Base-by-base conservation (phyloP, 2,888 invertebrate genomes). In the Octodonta nipae region DNA sequence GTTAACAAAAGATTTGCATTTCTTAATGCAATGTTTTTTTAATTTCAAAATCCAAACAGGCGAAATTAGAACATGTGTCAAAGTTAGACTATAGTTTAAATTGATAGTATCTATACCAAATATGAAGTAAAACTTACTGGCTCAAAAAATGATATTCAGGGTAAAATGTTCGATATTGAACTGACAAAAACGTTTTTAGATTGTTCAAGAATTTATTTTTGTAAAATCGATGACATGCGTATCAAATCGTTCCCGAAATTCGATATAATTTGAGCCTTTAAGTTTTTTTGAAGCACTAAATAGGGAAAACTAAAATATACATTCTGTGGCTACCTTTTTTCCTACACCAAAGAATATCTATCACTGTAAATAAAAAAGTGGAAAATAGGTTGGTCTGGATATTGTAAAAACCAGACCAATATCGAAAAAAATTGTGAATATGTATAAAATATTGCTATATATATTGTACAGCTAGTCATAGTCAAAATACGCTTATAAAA, bases 381-480 rank as follows among this genome's bases (percentile, higher is more conserved):
- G 41, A 46, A 50, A 51, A 49, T 40, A 38, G 36, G 40, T 42
- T 36, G 42, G 37, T 37, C 38, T 34, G 40, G 40, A 30, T 22
- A 39, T 34, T 46, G 40, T 45, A 45, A 41, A 34, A 38, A 38
- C 37, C 40, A 34, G 38, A 33, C 43, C 44, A 43, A 46, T 48
- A 40, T 48, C 46, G 51, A 53, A 56, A 56, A 58, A 58, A 55
- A 45, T 41, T 60, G 59, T 59, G 58, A 58, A 60, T 60, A 58
- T 60, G 58, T 59, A 59, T 53, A 60, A 56, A 54, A 55, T 54
- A 56, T 54, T 52, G 55, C 56, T 56, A 52, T 54, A 56, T 54
- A 59, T 59, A 60, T 57, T 62, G 62, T 62, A 62, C 62, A 62
- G 62, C 62, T 62, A 62, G 62, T 62, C 62, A 62, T 62, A 62